A percentile compares a stretch with the other conserved stretches of the same genome.
Evolutionary conservation across 2,113 vertebrate species (phyloP).

Genomic region (Sus scrofa): T2T-Sscrofa CM000820.6:111950501-111951000

Average conservation of each 20-base stretch:
- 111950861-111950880: slow-evolving; percentile 99
- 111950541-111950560: slow-evolving; percentile 62
- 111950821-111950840: slow-evolving; percentile 98
- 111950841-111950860: slow-evolving; percentile 94
- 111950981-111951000: slow-evolving; percentile 70
- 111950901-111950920: slow-evolving; percentile 93
- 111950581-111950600: slow-evolving; percentile 78
- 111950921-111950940: slow-evolving; percentile 91
- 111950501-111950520: slow-evolving; percentile 69
- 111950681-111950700: slow-evolving; percentile 88
- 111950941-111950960: slow-evolving; percentile 89
- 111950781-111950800: slow-evolving; percentile 91
- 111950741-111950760: slow-evolving; percentile 87
- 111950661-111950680: slow-evolving; percentile 68
- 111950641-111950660: slow-evolving; percentile 89
- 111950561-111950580: slow-evolving; percentile 81
- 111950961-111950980: slow-evolving; percentile 83
- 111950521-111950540: slow-evolving; percentile 58
- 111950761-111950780: slow-evolving; percentile 83
- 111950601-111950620: slow-evolving; percentile 72
- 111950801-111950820: slow-evolving; percentile 94
- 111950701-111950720: slow-evolving; percentile 89
- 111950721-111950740: slow-evolving; percentile 90
- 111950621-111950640: slow-evolving; percentile 81
- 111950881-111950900: slow-evolving; percentile 96